Evolutionary conservation across 37 sponge, comb jelly and placozoan species (phyloP).

Genomic region (Aphrocallistes beatrix): DNA sequence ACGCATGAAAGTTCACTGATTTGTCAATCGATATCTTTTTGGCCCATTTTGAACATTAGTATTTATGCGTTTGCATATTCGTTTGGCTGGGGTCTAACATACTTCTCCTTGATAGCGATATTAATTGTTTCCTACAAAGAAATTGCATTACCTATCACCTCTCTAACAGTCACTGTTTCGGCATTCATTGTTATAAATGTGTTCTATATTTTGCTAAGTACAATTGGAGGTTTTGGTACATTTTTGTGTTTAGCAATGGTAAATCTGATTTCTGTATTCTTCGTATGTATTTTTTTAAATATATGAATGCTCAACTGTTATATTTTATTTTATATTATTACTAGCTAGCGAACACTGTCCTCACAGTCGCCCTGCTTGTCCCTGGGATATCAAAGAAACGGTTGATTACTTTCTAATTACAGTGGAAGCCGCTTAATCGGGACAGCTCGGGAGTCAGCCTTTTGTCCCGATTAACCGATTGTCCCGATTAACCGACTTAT

Average conservation of each 20-base stretch:
- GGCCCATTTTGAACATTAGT: neutral
- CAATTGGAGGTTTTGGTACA: neutral
- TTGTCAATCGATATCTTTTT: neutral
- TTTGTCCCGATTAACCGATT: no score
- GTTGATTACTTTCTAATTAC: no score
- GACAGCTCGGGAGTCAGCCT: no score
- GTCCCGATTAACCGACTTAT: no score
- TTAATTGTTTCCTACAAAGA: neutral
- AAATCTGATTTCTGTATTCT: neutral
- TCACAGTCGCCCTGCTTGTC: no score
- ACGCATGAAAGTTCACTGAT: neutral
- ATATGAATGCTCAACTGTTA: no score
- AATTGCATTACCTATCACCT: neutral
- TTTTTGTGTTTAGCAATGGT: neutral
- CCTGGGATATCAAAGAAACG: no score
- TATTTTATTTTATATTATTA: no score
- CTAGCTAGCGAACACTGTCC: no score
- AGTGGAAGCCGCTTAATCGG: no score
- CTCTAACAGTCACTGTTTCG: neutral
- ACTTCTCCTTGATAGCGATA: neutral
- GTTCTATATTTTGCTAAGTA: neutral
- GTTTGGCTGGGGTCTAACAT: neutral
- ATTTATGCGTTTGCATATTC: neutral
- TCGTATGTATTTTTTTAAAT: neutral
- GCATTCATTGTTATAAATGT: neutral